Conservation (phyloP, 1,140 invertebrate species). For the Hyles euphorbiae region DNA sequence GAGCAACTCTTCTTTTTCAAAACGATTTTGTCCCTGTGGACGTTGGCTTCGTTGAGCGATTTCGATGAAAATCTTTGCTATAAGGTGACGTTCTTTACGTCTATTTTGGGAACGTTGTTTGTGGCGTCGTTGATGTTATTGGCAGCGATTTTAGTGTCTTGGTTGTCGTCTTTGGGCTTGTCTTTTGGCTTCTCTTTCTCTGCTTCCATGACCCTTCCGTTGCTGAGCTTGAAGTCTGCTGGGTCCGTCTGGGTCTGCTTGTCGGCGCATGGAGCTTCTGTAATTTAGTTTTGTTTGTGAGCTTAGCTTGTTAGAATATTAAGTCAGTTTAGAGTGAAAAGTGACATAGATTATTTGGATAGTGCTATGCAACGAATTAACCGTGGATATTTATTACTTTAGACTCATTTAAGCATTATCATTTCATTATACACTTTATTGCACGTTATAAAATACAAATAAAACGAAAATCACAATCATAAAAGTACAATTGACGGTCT, state of each 20-base stretch:
- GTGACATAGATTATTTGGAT: too few species aligned
- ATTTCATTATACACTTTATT: too few species aligned
- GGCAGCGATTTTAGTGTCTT: conserved; percentile 20
- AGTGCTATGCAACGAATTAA: too few species aligned
- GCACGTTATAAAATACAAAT: too few species aligned
- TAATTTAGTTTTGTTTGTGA: conserved; percentile 11
- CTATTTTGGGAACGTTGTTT: conserved; percentile 22
- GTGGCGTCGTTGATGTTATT: conserved; percentile 13
- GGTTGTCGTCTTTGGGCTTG: conserved; percentile 27
- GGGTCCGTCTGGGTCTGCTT: conserved; percentile 60
- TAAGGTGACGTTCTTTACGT: conserved; percentile 47
- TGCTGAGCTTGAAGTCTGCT: conserved; percentile 49
- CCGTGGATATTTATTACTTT: too few species aligned
- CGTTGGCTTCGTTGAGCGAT: conserved; percentile 43
- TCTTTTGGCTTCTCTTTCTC: conserved; percentile 25
- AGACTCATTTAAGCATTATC: too few species aligned
- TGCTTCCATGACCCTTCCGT: conserved; percentile 43
- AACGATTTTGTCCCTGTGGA: conserved; percentile 41
- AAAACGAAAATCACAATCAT: too few species aligned
- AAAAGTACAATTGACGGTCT: too few species aligned
- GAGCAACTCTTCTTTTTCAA: conserved; percentile 60
- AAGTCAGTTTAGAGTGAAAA: too few species aligned
- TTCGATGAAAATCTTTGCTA: conserved; percentile 61
- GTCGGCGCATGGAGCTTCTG: conserved; percentile 46
- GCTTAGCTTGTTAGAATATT: too few species aligned